Evolutionary conservation across 2,113 vertebrate genomes (phyloP), one percentile per base, ranked within the genome.

Genomic region (Lasiurus cinereus): DNA sequence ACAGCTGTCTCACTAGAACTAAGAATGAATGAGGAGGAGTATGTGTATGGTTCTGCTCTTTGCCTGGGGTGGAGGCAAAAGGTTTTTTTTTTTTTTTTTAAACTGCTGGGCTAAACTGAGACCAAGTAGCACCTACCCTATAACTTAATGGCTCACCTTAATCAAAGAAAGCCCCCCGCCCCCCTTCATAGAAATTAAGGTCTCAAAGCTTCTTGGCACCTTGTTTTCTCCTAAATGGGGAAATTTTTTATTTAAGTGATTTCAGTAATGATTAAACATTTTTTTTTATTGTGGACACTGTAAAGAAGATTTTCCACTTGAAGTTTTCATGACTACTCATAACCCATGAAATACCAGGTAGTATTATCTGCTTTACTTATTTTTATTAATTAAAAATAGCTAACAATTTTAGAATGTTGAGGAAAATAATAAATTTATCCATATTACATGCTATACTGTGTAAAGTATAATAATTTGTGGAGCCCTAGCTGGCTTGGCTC

Each of bases 1-100:
- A 78, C 90, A 97, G 94, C 95, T 97, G 88, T 83, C 89, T 67
- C 46, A 59, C 74, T 54, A 46, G 87, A 94, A 87, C 93, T 89
- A 66, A 74, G 76, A 85, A 94, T 62, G 62, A 87, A n/a, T 19
- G 12, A 59, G 54, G 9, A 52, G 54, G 39, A 85, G 48, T 64
- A 2, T 66, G 66, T 59, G 7, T 48, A 4, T 14, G 73, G 14
- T 56, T 79, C 64, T 76, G 76, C 39, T 18, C 43, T 59, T 73
- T 88, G 48, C 77, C 74, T 73, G 31, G 27, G 52, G 10, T 46
- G 1, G 14, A 78, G 22, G 46, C 48, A 33, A 11, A 52, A 9
- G 10, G 9, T 10, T 24, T 87, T 82, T 46, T 62, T 54, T n/a
- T 27, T 8, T 48, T 69, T 54, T 27, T 8, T 48, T 69, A 48